These are phyloP conservation scores for Neotoma lepida DNA, from an alignment of 2,113 vertebrate species.

Conservation along the genomic window DNA sequence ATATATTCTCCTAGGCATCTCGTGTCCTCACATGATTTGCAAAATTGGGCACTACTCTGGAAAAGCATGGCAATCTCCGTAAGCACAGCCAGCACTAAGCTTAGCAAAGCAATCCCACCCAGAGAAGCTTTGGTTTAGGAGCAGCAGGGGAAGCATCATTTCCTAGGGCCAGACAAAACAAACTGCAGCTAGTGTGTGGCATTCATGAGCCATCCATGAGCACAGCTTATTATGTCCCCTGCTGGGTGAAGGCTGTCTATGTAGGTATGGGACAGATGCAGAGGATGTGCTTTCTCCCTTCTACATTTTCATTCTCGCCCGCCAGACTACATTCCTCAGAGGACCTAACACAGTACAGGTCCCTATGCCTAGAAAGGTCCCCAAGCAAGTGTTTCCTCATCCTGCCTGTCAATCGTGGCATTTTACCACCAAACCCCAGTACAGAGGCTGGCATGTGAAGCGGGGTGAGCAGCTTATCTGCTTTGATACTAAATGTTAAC, in stretches of 20 bases:
- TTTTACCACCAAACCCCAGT: background rate
- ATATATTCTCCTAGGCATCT: constrained; percentile 59
- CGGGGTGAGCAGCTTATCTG: background rate
- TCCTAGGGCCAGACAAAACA: constrained; percentile 70
- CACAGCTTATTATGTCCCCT: background rate
- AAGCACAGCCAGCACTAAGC: constrained; percentile 46
- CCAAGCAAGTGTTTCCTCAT: background rate
- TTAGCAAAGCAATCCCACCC: constrained; percentile 61
- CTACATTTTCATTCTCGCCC: background rate
- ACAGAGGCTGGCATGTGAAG: background rate
- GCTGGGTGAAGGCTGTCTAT: background rate
- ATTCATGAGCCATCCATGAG: constrained; percentile 44
- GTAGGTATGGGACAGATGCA: background rate
- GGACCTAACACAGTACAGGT: background rate
- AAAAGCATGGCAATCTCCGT: constrained; percentile 54
- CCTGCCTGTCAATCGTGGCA: background rate
- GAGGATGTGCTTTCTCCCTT: background rate
- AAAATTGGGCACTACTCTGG: constrained; percentile 49
- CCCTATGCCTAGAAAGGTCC: background rate
- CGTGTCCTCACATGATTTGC: constrained; percentile 50
- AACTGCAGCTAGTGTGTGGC: constrained; percentile 32
- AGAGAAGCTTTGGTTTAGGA: constrained; percentile 60
- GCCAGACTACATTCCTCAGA: constrained; percentile 40
- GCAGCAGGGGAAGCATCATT: constrained; percentile 64
- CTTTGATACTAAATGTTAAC: constrained; percentile 29